Conservation (phyloP, 2,113 vertebrate genomes). For the Megalops atlanticus region DNA sequence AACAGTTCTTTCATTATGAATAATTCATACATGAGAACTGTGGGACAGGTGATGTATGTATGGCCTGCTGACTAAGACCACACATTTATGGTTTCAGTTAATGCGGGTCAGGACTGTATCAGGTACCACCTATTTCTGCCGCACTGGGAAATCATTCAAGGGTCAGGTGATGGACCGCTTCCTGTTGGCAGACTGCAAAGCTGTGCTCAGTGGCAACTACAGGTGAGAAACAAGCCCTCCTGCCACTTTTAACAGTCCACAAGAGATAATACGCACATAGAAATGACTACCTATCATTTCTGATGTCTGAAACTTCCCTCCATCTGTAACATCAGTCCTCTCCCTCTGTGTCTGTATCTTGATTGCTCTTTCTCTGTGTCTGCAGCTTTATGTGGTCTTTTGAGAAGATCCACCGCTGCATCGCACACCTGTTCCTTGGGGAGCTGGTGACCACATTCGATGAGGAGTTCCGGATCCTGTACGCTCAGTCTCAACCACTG, state of each 20-base stretch:
- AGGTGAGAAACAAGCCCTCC: too few species aligned
- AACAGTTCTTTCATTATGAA: not conserved
- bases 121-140: constrained; percentile 89
- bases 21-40: too few species aligned
- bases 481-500: constrained; percentile 91
- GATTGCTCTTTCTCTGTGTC: constrained; percentile 35
- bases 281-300: too few species aligned
- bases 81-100: constrained; percentile 75
- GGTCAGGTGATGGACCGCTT: constrained; percentile 95
- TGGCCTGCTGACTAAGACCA: not conserved
- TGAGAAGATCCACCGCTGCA: constrained; percentile 97
- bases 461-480: constrained; percentile 95
- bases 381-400: constrained; percentile 98
- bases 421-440: constrained; percentile 93
- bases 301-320: not conserved
- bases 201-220: constrained; percentile 95
- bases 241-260: too few species aligned
- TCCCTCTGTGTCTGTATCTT: not conserved
- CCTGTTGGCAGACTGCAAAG: constrained; percentile 88
- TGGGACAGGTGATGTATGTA: not conserved
- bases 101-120: constrained; percentile 90
- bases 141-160: constrained; percentile 91
- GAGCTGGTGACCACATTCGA: constrained; percentile 93
- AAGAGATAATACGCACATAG: too few species aligned
- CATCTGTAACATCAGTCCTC: not conserved